Evolutionary conservation across 2,888 invertebrate genomes (phyloP), one percentile per base, ranked within the genome.

Genomic region (Trachelus stipa): DNA sequence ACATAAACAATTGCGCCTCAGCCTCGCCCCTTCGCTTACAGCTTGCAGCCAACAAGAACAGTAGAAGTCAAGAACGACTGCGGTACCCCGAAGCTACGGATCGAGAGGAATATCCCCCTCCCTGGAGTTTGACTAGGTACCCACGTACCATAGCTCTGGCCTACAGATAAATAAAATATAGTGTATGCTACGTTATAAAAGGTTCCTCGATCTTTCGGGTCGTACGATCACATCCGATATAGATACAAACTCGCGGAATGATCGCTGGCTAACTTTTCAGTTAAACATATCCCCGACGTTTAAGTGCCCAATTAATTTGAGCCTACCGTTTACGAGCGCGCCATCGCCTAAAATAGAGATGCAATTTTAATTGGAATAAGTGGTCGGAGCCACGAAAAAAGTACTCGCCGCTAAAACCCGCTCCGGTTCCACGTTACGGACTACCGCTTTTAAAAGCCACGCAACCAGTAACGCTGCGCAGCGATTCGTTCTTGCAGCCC

Each of bases 1-100:
- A 88, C 90, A 90, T 90, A 91, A 90, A 91, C 90, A 90, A 91
- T 90, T 90, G 90, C 85, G 86, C 86, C 84, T 85, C 86, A 86
- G 88, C 90, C 90, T 90, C 90, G 90, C 91, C 91, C 89, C 90
- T 87, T 81, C 86, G 56, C 56, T 56, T 56, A 56, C 40, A 56
- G 9, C 40, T 56, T 23, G 9, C 23, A 56, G 23, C 23, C 56
- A 56, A 56, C 23, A 56, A 23, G 56, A 56, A 56, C 56, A 56
- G 56, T 56, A 56, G 56, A 56, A 56, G 56, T 23, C 23, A 56
- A 23, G 56, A 56, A 56, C 56, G 56, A 56, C 56, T 56, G 56
- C 15, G 56, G 56, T 56, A 56, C 56, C 56, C 56, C 56, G 56
- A 56, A 56, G 56, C 56, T 56, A 56, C 56, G 56, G 23, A 56